Percentiles rank a stretch among this genome's conserved stretches.
Conservation (phyloP, 1,140 invertebrate genomes). For the Manduca sexta region DNA sequence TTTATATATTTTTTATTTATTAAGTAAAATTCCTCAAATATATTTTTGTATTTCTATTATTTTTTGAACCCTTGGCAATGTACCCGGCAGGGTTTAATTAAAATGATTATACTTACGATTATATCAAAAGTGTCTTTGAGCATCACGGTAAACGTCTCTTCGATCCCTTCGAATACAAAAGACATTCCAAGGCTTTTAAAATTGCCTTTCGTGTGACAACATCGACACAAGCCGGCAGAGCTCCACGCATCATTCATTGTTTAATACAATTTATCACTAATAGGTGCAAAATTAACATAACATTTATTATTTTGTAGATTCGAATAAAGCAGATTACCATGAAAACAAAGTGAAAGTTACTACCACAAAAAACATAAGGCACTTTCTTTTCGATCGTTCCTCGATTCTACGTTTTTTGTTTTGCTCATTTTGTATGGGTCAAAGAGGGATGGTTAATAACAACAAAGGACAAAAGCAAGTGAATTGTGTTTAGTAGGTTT, state of each 20-base stretch:
- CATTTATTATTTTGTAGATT: not conserved
- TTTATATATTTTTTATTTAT: no score
- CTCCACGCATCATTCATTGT: slow-evolving; percentile 20
- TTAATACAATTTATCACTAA: not conserved
- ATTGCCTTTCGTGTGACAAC: slow-evolving; percentile 22
- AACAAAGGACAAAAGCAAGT: no score
- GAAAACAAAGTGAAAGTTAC: no score
- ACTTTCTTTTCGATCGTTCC: no score
- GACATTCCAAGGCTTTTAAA: slow-evolving; percentile 12
- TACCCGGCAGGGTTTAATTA: not conserved
- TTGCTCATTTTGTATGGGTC: no score
- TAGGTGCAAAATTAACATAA: not conserved
- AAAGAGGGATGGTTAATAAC: no score
- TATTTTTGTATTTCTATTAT: not conserved
- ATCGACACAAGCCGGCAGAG: slow-evolving; percentile 19
- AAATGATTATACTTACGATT: slow-evolving; percentile 14
- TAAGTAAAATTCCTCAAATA: no score
- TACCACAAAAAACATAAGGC: no score
- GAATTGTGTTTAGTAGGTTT: no score
- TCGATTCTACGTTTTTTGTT: no score
- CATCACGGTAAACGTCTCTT: slow-evolving; percentile 18
- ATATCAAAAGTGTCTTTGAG: slow-evolving; percentile 26
- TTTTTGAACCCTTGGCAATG: no score
- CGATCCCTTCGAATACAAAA: slow-evolving; percentile 4
- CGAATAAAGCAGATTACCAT: no score